Evolutionary conservation across 2,888 invertebrate genomes (phyloP).

Genomic region (Archaeoteleia sp.): DNA sequence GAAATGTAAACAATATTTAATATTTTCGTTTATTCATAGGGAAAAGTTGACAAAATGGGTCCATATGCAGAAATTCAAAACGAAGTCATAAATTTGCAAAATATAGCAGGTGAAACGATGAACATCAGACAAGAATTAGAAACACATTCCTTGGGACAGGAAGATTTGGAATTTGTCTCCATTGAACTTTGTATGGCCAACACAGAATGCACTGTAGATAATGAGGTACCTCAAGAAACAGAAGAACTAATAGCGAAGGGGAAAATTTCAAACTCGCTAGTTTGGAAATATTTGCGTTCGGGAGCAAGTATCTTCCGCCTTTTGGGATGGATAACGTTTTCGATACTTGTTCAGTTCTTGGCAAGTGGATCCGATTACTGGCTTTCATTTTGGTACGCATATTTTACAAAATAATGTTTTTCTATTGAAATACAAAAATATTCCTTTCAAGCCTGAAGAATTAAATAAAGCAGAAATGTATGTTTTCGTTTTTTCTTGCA

Average conservation of each 20-base stretch:
- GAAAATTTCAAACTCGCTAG: conserved; percentile 79
- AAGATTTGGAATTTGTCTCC: conserved; percentile 6
- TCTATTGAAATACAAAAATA: too few species aligned
- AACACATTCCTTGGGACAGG: neutral
- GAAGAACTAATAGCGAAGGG: conserved; percentile 83
- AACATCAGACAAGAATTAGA: conserved; percentile 1
- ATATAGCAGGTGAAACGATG: conserved; percentile 60
- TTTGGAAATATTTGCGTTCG: conserved; percentile 82
- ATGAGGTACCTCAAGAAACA: conserved; percentile 78
- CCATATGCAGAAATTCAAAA: conserved; percentile 15
- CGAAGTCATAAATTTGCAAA: conserved; percentile 43
- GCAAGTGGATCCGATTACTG: conserved; percentile 86
- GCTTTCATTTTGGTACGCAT: conserved; percentile 82
- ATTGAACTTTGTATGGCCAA: conserved; percentile 25
- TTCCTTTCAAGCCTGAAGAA: too few species aligned
- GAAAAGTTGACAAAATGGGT: conserved; percentile 38
- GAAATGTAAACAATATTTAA: too few species aligned
- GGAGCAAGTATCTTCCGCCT: conserved; percentile 77
- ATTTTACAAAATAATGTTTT: conserved; percentile 7
- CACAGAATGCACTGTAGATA: conserved; percentile 62
- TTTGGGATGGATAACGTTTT: conserved; percentile 65
- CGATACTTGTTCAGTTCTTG: conserved; percentile 81
- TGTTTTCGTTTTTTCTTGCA: conserved; percentile 55
- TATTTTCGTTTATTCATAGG: too few species aligned
- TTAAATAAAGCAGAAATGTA: neutral